These are phyloP conservation scores for Cheilinus undulatus DNA, from an alignment of 2,113 vertebrate genomes.

Conservation along the genomic window DNA sequence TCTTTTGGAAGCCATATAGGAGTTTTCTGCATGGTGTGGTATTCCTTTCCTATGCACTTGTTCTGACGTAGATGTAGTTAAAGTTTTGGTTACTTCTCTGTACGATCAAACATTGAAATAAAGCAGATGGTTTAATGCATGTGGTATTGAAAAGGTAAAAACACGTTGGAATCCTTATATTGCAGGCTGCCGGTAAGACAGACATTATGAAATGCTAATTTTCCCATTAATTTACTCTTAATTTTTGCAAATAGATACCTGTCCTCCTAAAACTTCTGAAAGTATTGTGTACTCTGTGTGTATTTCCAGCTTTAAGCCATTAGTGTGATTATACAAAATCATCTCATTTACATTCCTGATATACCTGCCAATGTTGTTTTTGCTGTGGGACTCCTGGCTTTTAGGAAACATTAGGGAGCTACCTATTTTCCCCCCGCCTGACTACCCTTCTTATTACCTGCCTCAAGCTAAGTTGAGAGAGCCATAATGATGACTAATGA, in stretches of 20 bases:
- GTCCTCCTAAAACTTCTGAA: background rate
- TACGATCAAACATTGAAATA: too few species aligned
- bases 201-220: constrained; percentile 32
- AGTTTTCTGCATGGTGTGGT: too few species aligned
- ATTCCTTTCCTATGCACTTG: too few species aligned
- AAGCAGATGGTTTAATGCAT: too few species aligned
- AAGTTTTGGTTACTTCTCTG: too few species aligned
- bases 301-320: constrained; percentile 23
- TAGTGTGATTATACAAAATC: constrained; percentile 22
- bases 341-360: constrained; percentile 55
- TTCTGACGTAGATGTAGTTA: too few species aligned
- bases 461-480: constrained; percentile 60
- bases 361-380: constrained; percentile 24
- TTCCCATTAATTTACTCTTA: background rate
- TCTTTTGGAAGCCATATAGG: too few species aligned
- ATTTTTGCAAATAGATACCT: background rate
- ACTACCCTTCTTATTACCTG: constrained; percentile 59
- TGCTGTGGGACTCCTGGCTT: constrained; percentile 32
- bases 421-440: constrained; percentile 51
- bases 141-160: too few species aligned
- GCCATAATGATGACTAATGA: constrained; percentile 74
- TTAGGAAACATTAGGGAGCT: constrained; percentile 50
- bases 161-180: too few species aligned
- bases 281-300: background rate
- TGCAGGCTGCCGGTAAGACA: background rate